Evolutionary conservation across 1,140 invertebrate species (phyloP).

Genomic region (Acromyrmex heyeri): DNA sequence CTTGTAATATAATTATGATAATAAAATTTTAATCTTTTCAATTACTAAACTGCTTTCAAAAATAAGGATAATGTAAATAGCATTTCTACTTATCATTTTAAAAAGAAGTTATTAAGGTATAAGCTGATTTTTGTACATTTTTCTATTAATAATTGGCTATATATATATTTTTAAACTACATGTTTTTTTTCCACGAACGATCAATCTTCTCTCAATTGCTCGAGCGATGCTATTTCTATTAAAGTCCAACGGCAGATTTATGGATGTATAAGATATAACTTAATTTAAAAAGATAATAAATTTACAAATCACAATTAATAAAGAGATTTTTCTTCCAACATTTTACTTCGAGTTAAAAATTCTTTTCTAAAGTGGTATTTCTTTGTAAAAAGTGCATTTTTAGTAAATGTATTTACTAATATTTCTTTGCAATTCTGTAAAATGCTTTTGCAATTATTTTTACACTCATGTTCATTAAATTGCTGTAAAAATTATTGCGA

Average conservation of each 20-base stretch:
- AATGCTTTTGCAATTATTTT: background rate
- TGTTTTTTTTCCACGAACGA: slow-evolving; percentile 14
- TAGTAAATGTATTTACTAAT: background rate
- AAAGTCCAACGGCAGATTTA: slow-evolving; percentile 47
- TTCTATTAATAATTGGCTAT: slow-evolving; percentile 17
- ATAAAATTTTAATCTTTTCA: background rate
- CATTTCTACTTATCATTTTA: background rate
- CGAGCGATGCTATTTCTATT: slow-evolving; percentile 22
- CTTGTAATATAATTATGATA: background rate
- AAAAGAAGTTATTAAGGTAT: background rate
- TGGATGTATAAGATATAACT: background rate
- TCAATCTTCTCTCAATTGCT: slow-evolving; percentile 14
- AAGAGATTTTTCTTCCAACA: background rate
- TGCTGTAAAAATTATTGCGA: background rate
- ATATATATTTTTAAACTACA: background rate
- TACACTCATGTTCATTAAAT: background rate
- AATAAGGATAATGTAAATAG: background rate
- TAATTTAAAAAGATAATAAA: background rate
- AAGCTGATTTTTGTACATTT: slow-evolving; percentile 2
- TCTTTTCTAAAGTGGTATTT: background rate
- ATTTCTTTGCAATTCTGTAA: slow-evolving; percentile 1
- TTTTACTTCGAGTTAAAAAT: background rate
- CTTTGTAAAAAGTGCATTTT: background rate
- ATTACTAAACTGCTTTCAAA: background rate
- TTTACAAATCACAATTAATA: background rate